A percentile compares a stretch with the other conserved stretches of the same genome.
Conservation (phyloP, 2,888 invertebrate species). For the Steromphala cineraria region DNA sequence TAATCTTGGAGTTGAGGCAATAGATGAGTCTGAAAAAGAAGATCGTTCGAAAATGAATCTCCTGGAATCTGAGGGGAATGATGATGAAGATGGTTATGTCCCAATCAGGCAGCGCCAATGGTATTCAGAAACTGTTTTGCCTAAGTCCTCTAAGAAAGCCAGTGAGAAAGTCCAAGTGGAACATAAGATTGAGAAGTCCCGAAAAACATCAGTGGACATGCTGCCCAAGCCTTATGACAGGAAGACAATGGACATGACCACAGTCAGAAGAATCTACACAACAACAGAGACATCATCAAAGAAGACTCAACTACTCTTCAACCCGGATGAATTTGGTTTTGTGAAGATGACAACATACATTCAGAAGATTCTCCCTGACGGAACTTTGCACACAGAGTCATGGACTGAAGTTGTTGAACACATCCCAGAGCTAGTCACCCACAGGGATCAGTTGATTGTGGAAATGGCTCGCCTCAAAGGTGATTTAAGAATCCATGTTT, state of each 20-base stretch:
- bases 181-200: neutral
- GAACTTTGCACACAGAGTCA: constrained; percentile 24
- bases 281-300: constrained; percentile 27
- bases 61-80: neutral
- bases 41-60: neutral
- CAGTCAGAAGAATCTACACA: constrained; percentile 26
- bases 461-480: constrained; percentile 21
- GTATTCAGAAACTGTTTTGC: neutral
- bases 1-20: too few species aligned
- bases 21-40: neutral
- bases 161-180: neutral
- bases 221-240: constrained; percentile 31
- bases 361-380: constrained; percentile 28
- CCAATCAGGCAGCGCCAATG: neutral
- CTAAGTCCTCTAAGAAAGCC: neutral
- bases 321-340: constrained; percentile 37
- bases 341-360: constrained; percentile 33
- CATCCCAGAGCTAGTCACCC: constrained; percentile 19
- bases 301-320: constrained; percentile 34
- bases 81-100: neutral
- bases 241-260: constrained; percentile 22
- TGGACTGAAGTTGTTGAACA: constrained; percentile 21
- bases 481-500: neutral
- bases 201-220: neutral
- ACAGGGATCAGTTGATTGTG: constrained; percentile 19